A percentile compares a stretch with the other conserved stretches of the same genome.
These are phyloP conservation scores for Drosophila obscura DNA, from an alignment of 1,140 invertebrate species.

Conservation along the genomic window DNA sequence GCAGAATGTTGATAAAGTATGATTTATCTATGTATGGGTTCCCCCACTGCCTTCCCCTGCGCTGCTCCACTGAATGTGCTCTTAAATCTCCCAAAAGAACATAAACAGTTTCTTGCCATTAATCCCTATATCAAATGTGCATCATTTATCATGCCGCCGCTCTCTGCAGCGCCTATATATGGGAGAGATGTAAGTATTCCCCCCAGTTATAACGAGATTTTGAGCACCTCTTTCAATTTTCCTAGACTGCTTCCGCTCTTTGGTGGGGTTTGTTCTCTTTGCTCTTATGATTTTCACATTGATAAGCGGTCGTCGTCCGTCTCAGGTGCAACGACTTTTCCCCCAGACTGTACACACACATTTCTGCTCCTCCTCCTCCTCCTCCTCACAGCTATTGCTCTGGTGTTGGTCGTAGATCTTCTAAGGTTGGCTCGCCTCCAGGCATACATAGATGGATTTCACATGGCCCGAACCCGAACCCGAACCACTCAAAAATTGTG, in stretches of 20 bases:
- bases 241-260: slow-evolving; percentile 41
- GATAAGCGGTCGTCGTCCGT: slow-evolving; percentile 34
- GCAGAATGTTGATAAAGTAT: too few relatives aligned
- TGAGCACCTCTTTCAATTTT: slow-evolving; percentile 48
- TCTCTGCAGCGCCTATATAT: slow-evolving; percentile 24
- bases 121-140: slow-evolving; percentile 49
- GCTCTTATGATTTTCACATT: slow-evolving; percentile 53
- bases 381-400: slow-evolving; percentile 12
- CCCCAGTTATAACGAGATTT: slow-evolving; percentile 50
- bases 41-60: too few relatives aligned
- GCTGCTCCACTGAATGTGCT: too few relatives aligned
- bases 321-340: slow-evolving; percentile 58
- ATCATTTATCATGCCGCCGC: slow-evolving; percentile 38
- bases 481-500: slow-evolving; percentile 77
- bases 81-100: background rate
- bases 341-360: slow-evolving; percentile 29
- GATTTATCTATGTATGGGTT: too few relatives aligned
- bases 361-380: slow-evolving; percentile 7
- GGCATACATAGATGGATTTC: slow-evolving; percentile 63
- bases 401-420: background rate
- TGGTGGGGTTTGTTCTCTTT: slow-evolving; percentile 19
- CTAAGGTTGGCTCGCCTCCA: slow-evolving; percentile 32
- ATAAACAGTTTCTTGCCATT: slow-evolving; percentile 42
- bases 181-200: background rate
- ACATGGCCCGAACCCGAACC: slow-evolving; percentile 42